Evolutionary conservation across 2,888 invertebrate genomes (phyloP), one percentile per base, ranked within the genome.

Genomic region (Nephrotoma appendiculata): DNA sequence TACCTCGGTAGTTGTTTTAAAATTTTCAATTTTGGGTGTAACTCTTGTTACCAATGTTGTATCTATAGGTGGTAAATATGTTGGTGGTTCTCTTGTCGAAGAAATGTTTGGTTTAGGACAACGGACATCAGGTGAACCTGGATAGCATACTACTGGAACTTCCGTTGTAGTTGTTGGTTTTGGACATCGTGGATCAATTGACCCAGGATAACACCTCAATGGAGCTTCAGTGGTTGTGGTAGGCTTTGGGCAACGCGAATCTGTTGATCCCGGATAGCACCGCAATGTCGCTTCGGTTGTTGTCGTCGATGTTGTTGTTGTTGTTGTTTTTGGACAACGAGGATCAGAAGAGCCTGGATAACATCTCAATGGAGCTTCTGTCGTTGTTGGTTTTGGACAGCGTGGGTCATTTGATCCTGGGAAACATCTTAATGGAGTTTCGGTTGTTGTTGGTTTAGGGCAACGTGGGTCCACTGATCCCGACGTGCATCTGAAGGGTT

Each of bases 321-420:
- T 43, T 86, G 15, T 83, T 12, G 41, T 4, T 87, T 86, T 87
- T 5, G 90, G 90, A 87, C 91, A 91, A 9, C 90, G 87, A 1
- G 90, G 89, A 87, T 91, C 91, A 0, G 87, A 89, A 9, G 89
- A 89, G 7, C 91, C 91, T 4, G 91, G 91, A 87, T 87, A 92
- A 91, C 88, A 93, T 91, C 88, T 92, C 91, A 42, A 92, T 45
- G 52, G 11, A 9, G 19, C 43, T 92, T 92, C 86, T 86, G 87
- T 41, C 42, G 86, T 86, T 45, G 11, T 57, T 43, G 88, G 90
- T 87, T 84, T 88, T 6, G 90, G 91, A 11, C 90, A 91, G 89
- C 87, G 89, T 87, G 87, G 91, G 89, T 89, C 91, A 2, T 83
- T 85, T 3, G 88, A 87, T 6, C 90, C 90, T 1, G 89, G 89